These are phyloP conservation scores for Timandra comae DNA, from an alignment of 2,888 invertebrate species.

Conservation along the genomic window DNA sequence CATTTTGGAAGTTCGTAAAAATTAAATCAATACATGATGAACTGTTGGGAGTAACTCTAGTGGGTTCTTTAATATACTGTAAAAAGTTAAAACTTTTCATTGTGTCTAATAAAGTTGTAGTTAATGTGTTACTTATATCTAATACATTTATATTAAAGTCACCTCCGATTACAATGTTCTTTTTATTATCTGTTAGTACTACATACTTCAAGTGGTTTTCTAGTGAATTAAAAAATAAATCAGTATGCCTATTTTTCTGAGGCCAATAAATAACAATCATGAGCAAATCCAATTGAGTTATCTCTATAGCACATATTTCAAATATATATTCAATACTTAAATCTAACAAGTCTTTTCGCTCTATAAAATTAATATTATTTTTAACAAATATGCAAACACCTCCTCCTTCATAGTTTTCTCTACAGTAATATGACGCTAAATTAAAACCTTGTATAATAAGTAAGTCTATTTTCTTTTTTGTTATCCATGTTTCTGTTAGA, in stretches of 20 bases:
- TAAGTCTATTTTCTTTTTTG: conserved; percentile 1
- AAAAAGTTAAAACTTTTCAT: too few species aligned
- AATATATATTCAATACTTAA: conserved; percentile 1
- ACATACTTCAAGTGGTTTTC: not conserved
- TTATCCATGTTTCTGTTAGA: conserved; percentile 6
- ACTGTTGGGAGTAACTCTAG: too few species aligned
- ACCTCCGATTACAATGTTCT: not conserved
- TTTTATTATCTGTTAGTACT: not conserved
- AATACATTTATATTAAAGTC: not conserved
- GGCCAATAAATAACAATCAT: conserved; percentile 1
- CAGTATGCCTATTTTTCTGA: conserved; percentile 1
- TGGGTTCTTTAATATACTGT: too few species aligned
- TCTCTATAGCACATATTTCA: conserved; percentile 3
- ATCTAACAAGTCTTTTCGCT: not conserved
- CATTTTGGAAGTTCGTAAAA: too few species aligned
- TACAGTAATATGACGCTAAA: not conserved
- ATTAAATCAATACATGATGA: too few species aligned
- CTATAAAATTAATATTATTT: not conserved
- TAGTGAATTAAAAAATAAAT: conserved; percentile 1
- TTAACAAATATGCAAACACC: conserved; percentile 2
- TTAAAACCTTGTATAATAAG: not conserved
- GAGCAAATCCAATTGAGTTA: not conserved
- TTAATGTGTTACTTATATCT: too few species aligned
- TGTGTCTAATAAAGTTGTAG: too few species aligned
- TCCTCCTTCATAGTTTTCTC: conserved; percentile 1